A percentile compares a stretch with the other conserved stretches of the same genome.
phyloP scores from a whole-genome alignment of 1,140 invertebrate genomes.

The Nixonia krombeini region DNA sequence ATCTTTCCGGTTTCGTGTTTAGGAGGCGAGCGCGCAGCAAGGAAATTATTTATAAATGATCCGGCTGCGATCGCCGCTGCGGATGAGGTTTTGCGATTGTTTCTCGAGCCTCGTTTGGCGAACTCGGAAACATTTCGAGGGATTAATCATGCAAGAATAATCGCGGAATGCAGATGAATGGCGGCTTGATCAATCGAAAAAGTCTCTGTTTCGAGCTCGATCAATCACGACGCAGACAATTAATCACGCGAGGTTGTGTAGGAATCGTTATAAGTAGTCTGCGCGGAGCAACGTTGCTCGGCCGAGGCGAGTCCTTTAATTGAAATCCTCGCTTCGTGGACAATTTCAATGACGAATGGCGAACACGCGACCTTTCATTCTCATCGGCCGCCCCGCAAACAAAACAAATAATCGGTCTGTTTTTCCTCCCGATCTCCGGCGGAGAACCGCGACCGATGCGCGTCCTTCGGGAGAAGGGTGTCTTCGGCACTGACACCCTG shows the following conservation, averaged over 20 bases:
- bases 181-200: conserved; percentile 16
- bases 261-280: conserved; percentile 6
- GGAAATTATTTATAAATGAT: conserved; percentile 1
- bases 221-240: conserved; percentile 27
- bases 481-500: conserved; percentile 17
- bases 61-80: neutral
- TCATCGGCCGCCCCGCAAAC: no score
- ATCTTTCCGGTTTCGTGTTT: neutral
- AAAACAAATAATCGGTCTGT: no score
- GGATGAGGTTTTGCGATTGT: neutral
- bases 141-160: conserved; percentile 22
- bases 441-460: no score
- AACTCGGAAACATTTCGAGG: neutral
- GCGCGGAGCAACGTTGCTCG: no score
- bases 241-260: conserved; percentile 24
- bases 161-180: conserved; percentile 26
- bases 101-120: neutral
- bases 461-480: conserved; percentile 9
- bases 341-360: neutral
- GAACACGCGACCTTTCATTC: no score
- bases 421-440: no score
- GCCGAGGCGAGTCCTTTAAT: no score
- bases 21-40: no score
- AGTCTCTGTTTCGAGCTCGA: conserved; percentile 4
- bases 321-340: neutral